These are phyloP conservation scores for Spermophilus dauricus DNA, from an alignment of 2,113 vertebrate genomes.

Conservation along the genomic window DNA sequence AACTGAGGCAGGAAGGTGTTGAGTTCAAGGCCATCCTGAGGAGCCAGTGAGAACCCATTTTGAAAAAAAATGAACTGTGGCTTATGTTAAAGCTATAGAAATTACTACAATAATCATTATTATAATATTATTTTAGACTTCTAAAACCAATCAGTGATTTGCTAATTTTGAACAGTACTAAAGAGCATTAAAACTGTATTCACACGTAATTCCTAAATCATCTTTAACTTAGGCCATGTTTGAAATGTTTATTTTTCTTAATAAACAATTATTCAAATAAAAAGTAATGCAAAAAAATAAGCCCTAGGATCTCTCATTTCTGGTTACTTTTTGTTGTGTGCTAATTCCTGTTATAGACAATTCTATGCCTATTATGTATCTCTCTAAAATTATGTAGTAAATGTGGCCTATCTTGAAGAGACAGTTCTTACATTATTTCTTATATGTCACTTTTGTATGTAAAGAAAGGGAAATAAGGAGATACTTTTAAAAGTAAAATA, in stretches of 20 bases:
- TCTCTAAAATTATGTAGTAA: constrained; percentile 23
- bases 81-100: background rate
- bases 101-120: background rate
- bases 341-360: background rate
- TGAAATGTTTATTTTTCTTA: constrained; percentile 5
- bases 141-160: background rate
- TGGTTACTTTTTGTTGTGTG: background rate
- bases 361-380: background rate
- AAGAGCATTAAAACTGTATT: background rate
- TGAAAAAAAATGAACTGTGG: background rate
- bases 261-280: constrained; percentile 14
- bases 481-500: background rate
- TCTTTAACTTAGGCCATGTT: background rate
- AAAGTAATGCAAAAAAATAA: background rate
- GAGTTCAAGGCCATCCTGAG: background rate
- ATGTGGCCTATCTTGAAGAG: background rate
- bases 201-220: background rate
- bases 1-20: background rate
- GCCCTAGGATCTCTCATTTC: background rate
- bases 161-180: background rate
- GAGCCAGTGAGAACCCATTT: background rate
- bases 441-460: background rate
- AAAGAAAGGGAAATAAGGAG: background rate
- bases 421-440: background rate
- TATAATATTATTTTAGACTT: background rate